Base-by-base conservation (phyloP, 2,797 vertebrate species). In the Dromococcyx pavoninus region DNA sequence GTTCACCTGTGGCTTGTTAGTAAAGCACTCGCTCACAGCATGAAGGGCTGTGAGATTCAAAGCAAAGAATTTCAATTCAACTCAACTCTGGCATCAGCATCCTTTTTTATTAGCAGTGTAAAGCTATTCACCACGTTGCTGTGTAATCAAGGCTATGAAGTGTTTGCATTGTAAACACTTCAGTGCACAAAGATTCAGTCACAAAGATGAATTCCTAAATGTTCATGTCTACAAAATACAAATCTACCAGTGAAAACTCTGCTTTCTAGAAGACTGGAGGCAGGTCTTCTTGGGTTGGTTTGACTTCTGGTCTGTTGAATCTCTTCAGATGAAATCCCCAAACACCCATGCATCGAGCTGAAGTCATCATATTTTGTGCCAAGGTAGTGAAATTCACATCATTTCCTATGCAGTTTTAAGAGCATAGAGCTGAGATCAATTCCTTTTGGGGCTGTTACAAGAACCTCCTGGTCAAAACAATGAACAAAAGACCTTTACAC, bases 1-100 rank as follows among this genome's bases (percentile, higher is more conserved):
- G 51, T 14, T 88, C 73, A 86, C 91, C 92, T 78, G 50, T 94
- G 85, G 74, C 88, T 94, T 93, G 67, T 89, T 91, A 86, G 73
- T n/a, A 78, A 66, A 93, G 85, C 62, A 50, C 33, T 89, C n/a
- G 16, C 33, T 85, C 18, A 0, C 41, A 89, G 66, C 21, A 10
- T 22, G 64, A 84, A 67, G 75, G 30, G n/a, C 35, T 74, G n/a
- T 5, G 46, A 83, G 53, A 91, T 46, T 62, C 76, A 86, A 94
- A 76, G 64, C 37, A 43, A 87, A 86, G 32, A 81, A 80, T 75
- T 93, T 37, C 61, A 91, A 24, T 71, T 86, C 81, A 64, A 15
- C 61, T 86, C 81, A 64, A 15, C 61, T 74, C 37, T 91, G 74
- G 51, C 82, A 90, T 87, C 84, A 94, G 62, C 82, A 84, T 57